A percentile compares a stretch with the other conserved stretches of the same genome.
Evolutionary conservation across 2,888 invertebrate species (phyloP).

Genomic region (Pandemis corylana): DNA sequence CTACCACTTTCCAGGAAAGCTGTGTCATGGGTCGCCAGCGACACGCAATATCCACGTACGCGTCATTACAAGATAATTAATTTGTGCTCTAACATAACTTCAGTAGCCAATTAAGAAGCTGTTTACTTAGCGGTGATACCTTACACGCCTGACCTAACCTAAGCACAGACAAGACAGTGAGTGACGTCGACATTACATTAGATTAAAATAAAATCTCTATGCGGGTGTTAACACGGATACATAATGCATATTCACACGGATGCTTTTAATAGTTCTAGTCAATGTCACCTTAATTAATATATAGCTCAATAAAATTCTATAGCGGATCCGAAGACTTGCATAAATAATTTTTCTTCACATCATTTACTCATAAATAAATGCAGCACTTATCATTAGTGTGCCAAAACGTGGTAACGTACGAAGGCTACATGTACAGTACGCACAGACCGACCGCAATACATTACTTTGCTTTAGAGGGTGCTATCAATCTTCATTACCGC

Average conservation of each 20-base stretch:
- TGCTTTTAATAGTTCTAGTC: neutral
- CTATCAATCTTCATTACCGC: conserved; percentile 81
- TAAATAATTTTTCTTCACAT: conserved; percentile 18
- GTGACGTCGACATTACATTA: neutral
- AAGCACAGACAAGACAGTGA: neutral
- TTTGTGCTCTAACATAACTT: conserved; percentile 64
- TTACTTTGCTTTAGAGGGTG: conserved; percentile 61
- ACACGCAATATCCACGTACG: conserved; percentile 66
- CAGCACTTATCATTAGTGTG: conserved; percentile 39
- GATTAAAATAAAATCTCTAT: neutral
- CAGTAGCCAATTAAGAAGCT: conserved; percentile 63
- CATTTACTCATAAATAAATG: conserved; percentile 31
- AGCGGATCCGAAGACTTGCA: neutral
- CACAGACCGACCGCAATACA: conserved; percentile 57
- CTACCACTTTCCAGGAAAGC: conserved; percentile 71
- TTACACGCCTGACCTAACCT: neutral
- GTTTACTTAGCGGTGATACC: conserved; percentile 50
- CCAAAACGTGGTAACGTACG: conserved; percentile 44
- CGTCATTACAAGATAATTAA: conserved; percentile 69
- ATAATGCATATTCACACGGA: neutral
- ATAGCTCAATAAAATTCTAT: neutral
- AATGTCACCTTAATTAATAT: neutral
- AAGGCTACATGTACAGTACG: conserved; percentile 5
- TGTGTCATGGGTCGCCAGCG: conserved; percentile 66
- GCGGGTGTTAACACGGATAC: neutral